Evolutionary conservation across 2,113 vertebrate genomes (phyloP).

Genomic region (Periophthalmus modestus): DNA sequence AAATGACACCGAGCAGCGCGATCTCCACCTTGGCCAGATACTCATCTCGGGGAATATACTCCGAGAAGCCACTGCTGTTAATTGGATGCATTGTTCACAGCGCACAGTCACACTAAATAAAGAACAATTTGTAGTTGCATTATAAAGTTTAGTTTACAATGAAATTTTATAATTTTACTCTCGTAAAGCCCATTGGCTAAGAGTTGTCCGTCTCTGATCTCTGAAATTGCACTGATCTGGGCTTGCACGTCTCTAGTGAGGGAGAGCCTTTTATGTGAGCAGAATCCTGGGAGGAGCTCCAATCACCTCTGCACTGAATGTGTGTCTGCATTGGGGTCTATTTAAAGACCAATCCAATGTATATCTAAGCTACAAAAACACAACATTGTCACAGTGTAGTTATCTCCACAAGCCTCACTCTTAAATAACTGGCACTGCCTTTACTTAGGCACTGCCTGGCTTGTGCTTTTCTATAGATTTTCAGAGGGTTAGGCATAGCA

Average conservation of each 20-base stretch:
- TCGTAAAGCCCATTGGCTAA: not conserved
- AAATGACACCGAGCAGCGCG: slow-evolving; percentile 75
- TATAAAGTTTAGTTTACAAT: not conserved
- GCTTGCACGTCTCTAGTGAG: slow-evolving; percentile 1
- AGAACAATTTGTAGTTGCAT: not conserved
- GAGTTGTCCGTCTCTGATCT: not conserved
- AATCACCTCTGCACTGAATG: not conserved
- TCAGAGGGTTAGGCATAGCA: too few species aligned
- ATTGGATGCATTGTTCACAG: slow-evolving; percentile 37
- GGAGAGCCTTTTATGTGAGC: slow-evolving; percentile 29
- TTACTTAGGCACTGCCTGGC: too few species aligned
- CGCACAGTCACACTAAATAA: not conserved
- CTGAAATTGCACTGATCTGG: not conserved
- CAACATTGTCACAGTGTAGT: too few species aligned
- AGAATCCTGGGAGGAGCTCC: slow-evolving; percentile 57
- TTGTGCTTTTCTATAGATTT: too few species aligned
- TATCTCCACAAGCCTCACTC: too few species aligned
- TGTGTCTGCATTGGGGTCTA: not conserved
- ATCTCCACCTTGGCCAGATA: slow-evolving; percentile 77
- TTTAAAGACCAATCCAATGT: not conserved
- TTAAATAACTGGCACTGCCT: too few species aligned
- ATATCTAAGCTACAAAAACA: not conserved
- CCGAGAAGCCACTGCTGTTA: slow-evolving; percentile 47
- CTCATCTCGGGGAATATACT: slow-evolving; percentile 55
- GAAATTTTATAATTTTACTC: not conserved